A percentile compares a stretch with the other conserved stretches of the same genome.
Evolutionary conservation across 2,797 vertebrate species (phyloP).

Genomic region (Argya squamiceps): DNA sequence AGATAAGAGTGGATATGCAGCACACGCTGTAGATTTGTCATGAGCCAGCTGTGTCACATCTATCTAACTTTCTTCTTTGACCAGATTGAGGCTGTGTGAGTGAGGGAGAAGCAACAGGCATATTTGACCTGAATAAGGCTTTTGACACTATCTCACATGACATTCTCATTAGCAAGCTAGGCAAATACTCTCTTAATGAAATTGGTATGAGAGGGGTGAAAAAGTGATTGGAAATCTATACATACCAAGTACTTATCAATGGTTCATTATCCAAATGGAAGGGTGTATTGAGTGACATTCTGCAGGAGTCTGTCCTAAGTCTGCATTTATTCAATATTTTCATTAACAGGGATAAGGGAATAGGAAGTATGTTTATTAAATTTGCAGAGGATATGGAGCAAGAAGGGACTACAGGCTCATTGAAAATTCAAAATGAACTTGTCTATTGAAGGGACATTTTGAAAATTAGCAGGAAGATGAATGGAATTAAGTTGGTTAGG

Average conservation of each 20-base stretch:
- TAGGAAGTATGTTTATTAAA: constrained; percentile 58
- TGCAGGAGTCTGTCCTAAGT: constrained; percentile 45
- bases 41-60: background rate
- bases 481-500: background rate
- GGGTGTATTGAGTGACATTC: constrained; percentile 59
- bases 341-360: constrained; percentile 37
- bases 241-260: constrained; percentile 26
- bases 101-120: background rate
- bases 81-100: background rate
- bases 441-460: background rate
- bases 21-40: background rate
- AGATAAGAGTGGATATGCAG: background rate
- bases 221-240: constrained; percentile 64
- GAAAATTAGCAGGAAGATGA: constrained; percentile 12
- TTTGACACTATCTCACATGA: background rate
- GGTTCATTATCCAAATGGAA: constrained; percentile 56
- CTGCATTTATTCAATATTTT: constrained; percentile 65
- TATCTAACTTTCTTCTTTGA: background rate
- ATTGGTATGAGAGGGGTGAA: background rate
- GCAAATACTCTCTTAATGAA: background rate
- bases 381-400: constrained; percentile 53
- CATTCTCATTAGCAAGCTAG: constrained; percentile 1
- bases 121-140: constrained; percentile 35
- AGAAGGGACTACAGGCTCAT: background rate
- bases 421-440: constrained; percentile 46